Conservation (phyloP, 2,888 invertebrate genomes). For the Coenonympha glycerion region DNA sequence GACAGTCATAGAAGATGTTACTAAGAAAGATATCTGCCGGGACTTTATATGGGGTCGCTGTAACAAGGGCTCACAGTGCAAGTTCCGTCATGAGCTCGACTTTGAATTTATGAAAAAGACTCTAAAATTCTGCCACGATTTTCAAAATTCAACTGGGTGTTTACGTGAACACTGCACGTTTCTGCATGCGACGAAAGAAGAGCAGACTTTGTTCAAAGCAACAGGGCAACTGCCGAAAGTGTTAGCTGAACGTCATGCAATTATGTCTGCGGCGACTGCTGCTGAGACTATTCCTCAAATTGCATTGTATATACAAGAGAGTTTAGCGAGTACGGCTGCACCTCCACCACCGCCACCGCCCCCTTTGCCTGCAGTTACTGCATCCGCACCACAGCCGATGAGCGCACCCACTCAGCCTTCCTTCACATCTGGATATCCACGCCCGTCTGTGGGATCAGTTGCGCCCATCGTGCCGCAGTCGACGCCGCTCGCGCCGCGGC, state of each 20-base stretch:
- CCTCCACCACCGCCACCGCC: conserved; percentile 40
- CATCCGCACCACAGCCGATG: conserved; percentile 18
- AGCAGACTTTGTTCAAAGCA: conserved; percentile 47
- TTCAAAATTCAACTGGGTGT: conserved; percentile 57
- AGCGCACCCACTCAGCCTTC: background rate
- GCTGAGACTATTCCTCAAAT: conserved; percentile 37
- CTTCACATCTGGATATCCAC: background rate
- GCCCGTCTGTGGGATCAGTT: conserved; percentile 12
- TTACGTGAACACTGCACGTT: conserved; percentile 51
- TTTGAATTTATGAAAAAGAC: conserved; percentile 52
- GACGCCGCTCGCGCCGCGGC: conserved; percentile 32
- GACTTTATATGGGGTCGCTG: conserved; percentile 63
- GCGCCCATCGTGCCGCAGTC: conserved; percentile 27
- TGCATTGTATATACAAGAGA: conserved; percentile 34
- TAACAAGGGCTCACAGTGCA: conserved; percentile 48
- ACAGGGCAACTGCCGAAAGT: conserved; percentile 50
- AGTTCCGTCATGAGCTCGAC: conserved; percentile 50
- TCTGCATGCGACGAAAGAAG: conserved; percentile 53
- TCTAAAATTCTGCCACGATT: conserved; percentile 60
- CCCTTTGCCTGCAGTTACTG: conserved; percentile 28
- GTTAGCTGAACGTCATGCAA: conserved; percentile 48
- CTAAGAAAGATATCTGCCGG: conserved; percentile 43
- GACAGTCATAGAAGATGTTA: conserved; percentile 26
- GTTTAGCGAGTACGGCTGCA: conserved; percentile 28
- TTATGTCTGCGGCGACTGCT: conserved; percentile 34